Evolutionary conservation across 2,113 vertebrate species (phyloP), one percentile per base, ranked within the genome.

Genomic region (Microtus montanus): DNA sequence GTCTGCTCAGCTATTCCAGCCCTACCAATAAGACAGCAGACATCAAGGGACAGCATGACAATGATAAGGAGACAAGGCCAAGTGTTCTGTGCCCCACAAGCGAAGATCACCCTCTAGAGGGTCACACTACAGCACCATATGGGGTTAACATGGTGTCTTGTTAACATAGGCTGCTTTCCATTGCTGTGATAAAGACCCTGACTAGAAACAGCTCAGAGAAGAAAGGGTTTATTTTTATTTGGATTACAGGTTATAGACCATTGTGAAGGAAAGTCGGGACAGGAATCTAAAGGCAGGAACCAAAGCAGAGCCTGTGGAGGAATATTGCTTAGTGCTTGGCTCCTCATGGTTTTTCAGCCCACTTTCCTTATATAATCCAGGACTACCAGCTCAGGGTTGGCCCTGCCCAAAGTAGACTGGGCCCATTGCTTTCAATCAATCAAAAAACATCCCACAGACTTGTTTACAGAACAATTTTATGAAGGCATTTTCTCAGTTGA

Each of bases 11-110:
- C 2, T 7, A 10, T 38, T 5, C 38, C n/a, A 38, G 17, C 17
- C 24, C 38, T n/a, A 52, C 30, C 20, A 5, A 0, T 10, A 1
- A 47, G 28, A 10, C 28, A 7, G 30, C 13, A n/a, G 4, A 12
- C 47, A 33, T 5, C 14, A 30, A 17, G 47, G 30, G 13, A 4
- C 44, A 15, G 0, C 0, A 5, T 1, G 19, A 24, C 2, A 77
- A 52, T 7, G 26, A 24, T 35, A 22, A 70, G 64, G 52, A 2
- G 4, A 17, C 7, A 3, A 2, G 5, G 3, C 9, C 47, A 26
- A 5, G 0, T 13, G 7, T 0, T 7, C 24, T 1, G 30, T 6
- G 1, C 22, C 7, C 68, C 26, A 3, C 24, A 84, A 41, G 58
- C n/a, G 5, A 28, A 28, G 80, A 7, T 63, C 54, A 41, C 58